Conservation (phyloP, 2,113 vertebrate genomes). For the Columba janthina region DNA sequence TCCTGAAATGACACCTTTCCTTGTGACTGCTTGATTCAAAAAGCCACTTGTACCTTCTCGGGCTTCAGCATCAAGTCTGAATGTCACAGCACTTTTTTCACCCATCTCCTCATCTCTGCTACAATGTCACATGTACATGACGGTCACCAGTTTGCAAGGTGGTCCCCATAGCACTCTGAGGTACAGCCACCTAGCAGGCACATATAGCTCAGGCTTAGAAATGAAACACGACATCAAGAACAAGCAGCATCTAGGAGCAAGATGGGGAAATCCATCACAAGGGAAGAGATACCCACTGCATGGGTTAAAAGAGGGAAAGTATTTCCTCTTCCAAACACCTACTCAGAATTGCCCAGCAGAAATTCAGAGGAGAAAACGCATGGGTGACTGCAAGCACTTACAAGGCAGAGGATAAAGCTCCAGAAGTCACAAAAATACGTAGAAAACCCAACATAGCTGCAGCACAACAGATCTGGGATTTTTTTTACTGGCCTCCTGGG, state of each 20-base stretch:
- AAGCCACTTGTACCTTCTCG: background rate
- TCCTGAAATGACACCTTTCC: background rate
- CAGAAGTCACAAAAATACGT: background rate
- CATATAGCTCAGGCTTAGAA: background rate
- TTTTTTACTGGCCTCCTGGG: background rate
- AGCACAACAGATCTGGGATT: background rate
- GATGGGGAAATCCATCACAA: background rate
- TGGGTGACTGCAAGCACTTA: background rate
- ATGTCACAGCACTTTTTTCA: background rate
- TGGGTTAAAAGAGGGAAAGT: background rate
- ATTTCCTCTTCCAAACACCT: background rate
- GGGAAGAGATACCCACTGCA: background rate
- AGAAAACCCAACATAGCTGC: background rate
- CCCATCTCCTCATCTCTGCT: background rate
- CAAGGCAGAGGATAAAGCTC: background rate
- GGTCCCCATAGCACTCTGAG: background rate
- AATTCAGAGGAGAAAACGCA: background rate
- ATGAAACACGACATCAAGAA: background rate
- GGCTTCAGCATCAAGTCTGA: background rate
- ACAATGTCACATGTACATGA: background rate
- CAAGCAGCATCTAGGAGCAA: background rate
- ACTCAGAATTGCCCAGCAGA: background rate
- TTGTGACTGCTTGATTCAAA: background rate
- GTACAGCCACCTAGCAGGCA: background rate
- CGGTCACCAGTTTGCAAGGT: background rate